These are phyloP conservation scores for Asarcornis scutulata DNA, from an alignment of 2,113 vertebrate species.

Conservation along the genomic window DNA sequence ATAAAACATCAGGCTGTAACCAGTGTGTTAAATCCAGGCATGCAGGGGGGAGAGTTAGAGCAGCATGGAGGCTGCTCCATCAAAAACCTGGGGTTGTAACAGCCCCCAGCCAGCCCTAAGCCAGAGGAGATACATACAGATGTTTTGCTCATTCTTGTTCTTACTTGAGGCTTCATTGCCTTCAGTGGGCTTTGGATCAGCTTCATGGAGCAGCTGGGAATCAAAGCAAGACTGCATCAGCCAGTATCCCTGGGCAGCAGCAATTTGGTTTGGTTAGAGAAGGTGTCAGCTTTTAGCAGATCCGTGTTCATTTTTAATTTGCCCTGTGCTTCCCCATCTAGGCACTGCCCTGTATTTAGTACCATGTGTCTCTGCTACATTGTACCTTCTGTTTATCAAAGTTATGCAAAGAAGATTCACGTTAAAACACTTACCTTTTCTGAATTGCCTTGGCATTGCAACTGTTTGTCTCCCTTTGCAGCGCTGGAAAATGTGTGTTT, in stretches of 20 bases:
- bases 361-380: not conserved
- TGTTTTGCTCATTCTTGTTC: not conserved
- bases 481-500: not conserved
- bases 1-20: not conserved
- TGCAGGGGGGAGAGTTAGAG: not conserved
- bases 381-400: not conserved
- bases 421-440: not conserved
- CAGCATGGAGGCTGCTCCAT: not conserved
- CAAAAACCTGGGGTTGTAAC: not conserved
- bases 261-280: not conserved
- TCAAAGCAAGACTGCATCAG: not conserved
- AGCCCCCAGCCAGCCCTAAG: not conserved
- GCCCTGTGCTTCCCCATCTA: not conserved
- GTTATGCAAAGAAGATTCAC: not conserved
- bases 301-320: slow-evolving; percentile 32
- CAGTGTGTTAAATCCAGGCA: not conserved
- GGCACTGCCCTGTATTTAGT: not conserved
- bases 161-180: not conserved
- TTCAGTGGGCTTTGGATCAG: not conserved
- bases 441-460: not conserved
- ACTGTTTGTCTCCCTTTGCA: not conserved
- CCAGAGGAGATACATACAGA: not conserved
- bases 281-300: not conserved
- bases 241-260: not conserved
- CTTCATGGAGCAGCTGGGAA: not conserved